A percentile compares a stretch with the other conserved stretches of the same genome.
Evolutionary conservation across 64 coral and sea anemone genomes (phyloP).

Genomic region (Pocillopora verrucosa): DNA sequence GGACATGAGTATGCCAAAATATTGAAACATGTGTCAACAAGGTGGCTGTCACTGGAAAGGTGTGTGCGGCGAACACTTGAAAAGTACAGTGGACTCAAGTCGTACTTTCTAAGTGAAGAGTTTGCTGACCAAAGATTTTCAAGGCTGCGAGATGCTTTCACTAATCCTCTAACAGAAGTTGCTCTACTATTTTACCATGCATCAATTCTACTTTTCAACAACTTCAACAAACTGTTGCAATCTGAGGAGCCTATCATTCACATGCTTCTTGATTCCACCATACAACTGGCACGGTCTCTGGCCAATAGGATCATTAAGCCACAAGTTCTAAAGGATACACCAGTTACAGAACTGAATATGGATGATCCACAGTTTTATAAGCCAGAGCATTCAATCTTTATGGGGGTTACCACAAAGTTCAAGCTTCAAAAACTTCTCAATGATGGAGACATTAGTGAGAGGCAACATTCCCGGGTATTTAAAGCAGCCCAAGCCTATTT

Average conservation of each 20-base stretch:
- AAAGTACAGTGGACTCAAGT: slow-evolving; percentile 60
- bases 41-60: slow-evolving; percentile 46
- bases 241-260: slow-evolving; percentile 25
- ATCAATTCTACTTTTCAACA: slow-evolving; percentile 38
- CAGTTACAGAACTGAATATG: not conserved
- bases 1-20: slow-evolving; percentile 35
- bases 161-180: slow-evolving; percentile 32
- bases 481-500: no score
- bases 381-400: no score
- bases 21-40: slow-evolving; percentile 49
- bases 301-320: no score
- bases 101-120: not conserved
- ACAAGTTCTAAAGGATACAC: no score
- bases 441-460: no score
- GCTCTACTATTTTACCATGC: slow-evolving; percentile 50
- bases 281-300: not conserved
- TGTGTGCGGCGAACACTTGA: slow-evolving; percentile 26
- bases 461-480: no score
- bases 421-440: no score
- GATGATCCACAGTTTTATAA: no score
- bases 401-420: no score
- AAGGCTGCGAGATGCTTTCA: slow-evolving; percentile 38
- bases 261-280: slow-evolving; percentile 21
- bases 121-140: not conserved
- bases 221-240: slow-evolving; percentile 50